phyloP scores from a whole-genome alignment of 2,113 vertebrate species.

The Eleginops maclovinus region DNA sequence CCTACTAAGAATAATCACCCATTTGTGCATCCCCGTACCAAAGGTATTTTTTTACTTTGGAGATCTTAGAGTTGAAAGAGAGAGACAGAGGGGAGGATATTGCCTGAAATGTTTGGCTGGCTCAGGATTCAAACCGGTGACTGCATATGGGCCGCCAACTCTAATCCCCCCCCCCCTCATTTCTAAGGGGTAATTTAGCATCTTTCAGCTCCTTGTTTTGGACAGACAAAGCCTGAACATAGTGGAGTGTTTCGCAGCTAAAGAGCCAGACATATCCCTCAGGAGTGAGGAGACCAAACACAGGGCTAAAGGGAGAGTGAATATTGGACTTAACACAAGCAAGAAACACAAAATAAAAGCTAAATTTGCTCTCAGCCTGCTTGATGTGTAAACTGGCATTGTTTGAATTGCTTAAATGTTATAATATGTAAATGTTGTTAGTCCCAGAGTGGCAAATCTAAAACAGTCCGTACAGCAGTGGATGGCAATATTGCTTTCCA shows the following conservation, averaged over 20 bases:
- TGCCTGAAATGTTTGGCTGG: no score
- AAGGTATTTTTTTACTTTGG: no score
- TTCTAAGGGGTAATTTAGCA: neutral
- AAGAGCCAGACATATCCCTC: neutral
- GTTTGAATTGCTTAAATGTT: neutral
- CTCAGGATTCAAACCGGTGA: no score
- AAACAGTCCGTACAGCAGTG: neutral
- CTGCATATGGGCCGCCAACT: no score
- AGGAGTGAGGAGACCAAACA: neutral
- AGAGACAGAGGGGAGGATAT: no score
- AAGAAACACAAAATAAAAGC: neutral
- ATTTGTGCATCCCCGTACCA: neutral
- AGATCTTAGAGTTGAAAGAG: no score
- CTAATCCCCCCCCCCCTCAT: no score
- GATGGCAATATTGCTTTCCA: neutral
- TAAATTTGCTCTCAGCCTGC: neutral
- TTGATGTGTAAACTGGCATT: neutral
- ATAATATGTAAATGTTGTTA: neutral
- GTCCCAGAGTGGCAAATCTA: neutral
- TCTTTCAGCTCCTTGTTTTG: neutral
- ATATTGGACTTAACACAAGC: neutral
- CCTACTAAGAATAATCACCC: neutral
- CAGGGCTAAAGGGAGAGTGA: neutral
- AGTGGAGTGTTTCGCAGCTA: neutral
- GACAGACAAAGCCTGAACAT: neutral